Conservation (phyloP, 1,140 invertebrate genomes). For the Calephelis virginiensis region DNA sequence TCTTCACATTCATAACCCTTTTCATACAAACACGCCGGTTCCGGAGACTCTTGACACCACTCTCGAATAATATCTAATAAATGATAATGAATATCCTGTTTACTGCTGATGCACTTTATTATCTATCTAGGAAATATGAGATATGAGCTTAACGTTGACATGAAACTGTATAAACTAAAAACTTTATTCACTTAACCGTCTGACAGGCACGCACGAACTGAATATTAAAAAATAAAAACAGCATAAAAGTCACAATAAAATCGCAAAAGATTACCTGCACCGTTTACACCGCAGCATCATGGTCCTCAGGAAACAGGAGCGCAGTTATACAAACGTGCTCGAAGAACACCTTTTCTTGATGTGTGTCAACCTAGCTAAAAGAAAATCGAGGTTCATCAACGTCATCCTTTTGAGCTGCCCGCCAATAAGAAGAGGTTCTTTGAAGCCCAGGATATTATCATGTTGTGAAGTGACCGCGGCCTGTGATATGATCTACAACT, state of each 20-base stretch:
- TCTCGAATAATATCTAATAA: no score
- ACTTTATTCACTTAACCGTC: no score
- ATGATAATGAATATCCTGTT: no score
- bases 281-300: constrained; percentile 1
- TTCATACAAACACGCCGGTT: no score
- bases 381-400: constrained; percentile 6
- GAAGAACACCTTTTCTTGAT: constrained; percentile 4
- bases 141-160: no score
- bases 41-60: no score
- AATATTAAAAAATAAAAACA: neutral
- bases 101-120: no score
- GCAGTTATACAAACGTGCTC: neutral
- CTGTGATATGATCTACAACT: neutral
- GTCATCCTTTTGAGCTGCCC: constrained; percentile 12
- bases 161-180: no score
- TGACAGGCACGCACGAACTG: neutral
- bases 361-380: constrained; percentile 3
- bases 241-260: neutral
- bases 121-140: no score
- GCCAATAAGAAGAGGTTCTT: neutral
- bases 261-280: neutral
- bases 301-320: neutral
- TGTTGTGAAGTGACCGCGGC: constrained; percentile 12
- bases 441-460: neutral
- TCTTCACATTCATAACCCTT: no score